These are phyloP conservation scores for Brachionus rotundiformis DNA, from an alignment of 1,140 invertebrate species.

Conservation along the genomic window DNA sequence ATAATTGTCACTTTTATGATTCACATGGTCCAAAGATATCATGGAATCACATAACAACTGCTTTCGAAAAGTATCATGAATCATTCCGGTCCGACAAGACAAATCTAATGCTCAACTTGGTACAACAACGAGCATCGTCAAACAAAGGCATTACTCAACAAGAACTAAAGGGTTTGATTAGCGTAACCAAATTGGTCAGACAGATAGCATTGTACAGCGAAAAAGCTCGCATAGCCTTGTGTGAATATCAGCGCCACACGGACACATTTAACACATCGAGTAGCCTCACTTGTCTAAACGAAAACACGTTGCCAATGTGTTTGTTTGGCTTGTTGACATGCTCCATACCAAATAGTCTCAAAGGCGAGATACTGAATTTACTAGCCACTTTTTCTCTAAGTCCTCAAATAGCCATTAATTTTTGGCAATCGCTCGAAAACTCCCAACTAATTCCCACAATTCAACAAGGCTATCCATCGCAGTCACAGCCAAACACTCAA, in stretches of 20 bases:
- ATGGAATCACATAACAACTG: conserved; percentile 29
- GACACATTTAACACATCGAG: neutral
- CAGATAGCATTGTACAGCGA: conserved; percentile 70
- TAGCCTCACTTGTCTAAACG: neutral
- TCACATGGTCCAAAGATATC: conserved; percentile 56
- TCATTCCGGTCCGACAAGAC: conserved; percentile 19
- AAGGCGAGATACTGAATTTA: conserved; percentile 77
- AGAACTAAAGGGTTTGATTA: conserved; percentile 81
- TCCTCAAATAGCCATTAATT: conserved; percentile 73
- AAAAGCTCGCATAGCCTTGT: conserved; percentile 27
- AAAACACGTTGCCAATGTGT: conserved; percentile 64
- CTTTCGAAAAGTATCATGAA: conserved; percentile 45
- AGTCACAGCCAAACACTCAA: conserved; percentile 47
- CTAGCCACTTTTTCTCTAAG: conserved; percentile 76
- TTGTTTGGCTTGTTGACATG: conserved; percentile 83
- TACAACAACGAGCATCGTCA: conserved; percentile 61
- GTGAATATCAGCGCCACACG: neutral
- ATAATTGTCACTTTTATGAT: conserved; percentile 65
- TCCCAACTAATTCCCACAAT: conserved; percentile 67
- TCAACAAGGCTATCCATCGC: neutral
- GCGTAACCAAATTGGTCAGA: conserved; percentile 76
- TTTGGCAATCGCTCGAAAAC: conserved; percentile 83
- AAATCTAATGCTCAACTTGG: conserved; percentile 66
- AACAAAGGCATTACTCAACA: conserved; percentile 74
- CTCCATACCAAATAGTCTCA: conserved; percentile 78